Evolutionary conservation across 2,797 vertebrate species (phyloP), one percentile per base, ranked within the genome.

Genomic region (Holocentrus rufus): DNA sequence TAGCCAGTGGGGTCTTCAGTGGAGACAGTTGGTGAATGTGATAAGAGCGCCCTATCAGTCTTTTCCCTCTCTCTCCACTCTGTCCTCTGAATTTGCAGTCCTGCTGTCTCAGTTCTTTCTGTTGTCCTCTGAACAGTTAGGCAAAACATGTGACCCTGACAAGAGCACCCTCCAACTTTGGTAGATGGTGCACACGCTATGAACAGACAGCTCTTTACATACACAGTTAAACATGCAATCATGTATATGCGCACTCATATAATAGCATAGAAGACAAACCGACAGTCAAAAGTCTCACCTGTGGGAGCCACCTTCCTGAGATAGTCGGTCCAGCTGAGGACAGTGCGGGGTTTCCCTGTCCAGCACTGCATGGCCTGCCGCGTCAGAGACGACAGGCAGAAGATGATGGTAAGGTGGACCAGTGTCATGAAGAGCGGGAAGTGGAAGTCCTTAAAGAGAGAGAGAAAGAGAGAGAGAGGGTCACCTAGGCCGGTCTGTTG

Each of bases 371-470:
- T 91, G 72, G 82, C 79, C 1, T 73, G 77, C 0, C 96, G 89
- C 15, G 92, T 93, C 79, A 97, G 69, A 25, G 94, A 85, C 0
- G 96, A 95, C 23, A 97, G 90, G 22, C 94, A 91, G 91, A 97
- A 97, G 91, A 92, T 96, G 76, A 97, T 89, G 27, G 92, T 83
- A 59, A 98, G 92, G 86, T 97, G 97, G 55, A 95, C 94, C 80
- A 98, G 90, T 0, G 96, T 97, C 95, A 96, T 97, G 85, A 97
- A 95, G 65, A 98, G 93, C 18, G 97, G 97, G 69, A 95, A 96
- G 74, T 94, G 96, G 92, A 98, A 98, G 70, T 84, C 95, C 96
- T 97, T n/a, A n/a, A 4, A 27, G 25, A 27, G 25, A n/a, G 23
- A 27, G 65, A 69, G 14, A 59, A 39, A 82, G 7, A 73, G 6